Evolutionary conservation across 2,888 invertebrate genomes (phyloP), one percentile per base, ranked within the genome.

Genomic region (Eupsilia transversa): DNA sequence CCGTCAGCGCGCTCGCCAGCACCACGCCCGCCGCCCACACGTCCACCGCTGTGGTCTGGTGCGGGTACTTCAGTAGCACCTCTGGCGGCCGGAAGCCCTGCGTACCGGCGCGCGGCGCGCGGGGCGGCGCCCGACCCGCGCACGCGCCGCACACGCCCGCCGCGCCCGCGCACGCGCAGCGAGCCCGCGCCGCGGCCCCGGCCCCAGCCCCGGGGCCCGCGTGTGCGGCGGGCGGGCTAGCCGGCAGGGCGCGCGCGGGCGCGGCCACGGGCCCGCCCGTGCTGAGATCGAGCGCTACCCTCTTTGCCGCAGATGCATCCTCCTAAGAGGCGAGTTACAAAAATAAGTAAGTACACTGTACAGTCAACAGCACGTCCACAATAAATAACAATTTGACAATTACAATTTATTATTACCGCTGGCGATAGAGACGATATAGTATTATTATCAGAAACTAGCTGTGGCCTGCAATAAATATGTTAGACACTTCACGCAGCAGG

Each of bases 31-130:
- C 97, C 66, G 99, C 98, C 99, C 99, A 99, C 88, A 98, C 97
- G 95, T 99, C 99, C 84, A 99, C 98, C 79, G 98, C 98, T 88
- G 98, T 98, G 49, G 98, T 97, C 96, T 99, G 99, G 79, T 97
- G 96, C n/a, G 97, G 96, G 92, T 97, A 97, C 94, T 98, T 98
- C 46, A 99, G 96, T 85, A 98, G 93, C 87, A 98, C 98, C 96
- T 98, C 99, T 0, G 99, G 99, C 72, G 99, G 98, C 43, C 99
- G 97, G 94, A 98, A 99, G 52, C 99, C 99, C 70, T 98, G 98
- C 61, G 99, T 99, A 80, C 99, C 99, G 71, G 99, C 99, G 88
- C 99, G 96, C 6, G 98, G 97, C 12, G 98, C 98, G 68, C 97
- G 96, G 85, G 98, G 97, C 66, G 97, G 96, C 81, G 97, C 97